phyloP scores from a whole-genome alignment of 2,797 vertebrate species.

The Tiaroga cobitis region DNA sequence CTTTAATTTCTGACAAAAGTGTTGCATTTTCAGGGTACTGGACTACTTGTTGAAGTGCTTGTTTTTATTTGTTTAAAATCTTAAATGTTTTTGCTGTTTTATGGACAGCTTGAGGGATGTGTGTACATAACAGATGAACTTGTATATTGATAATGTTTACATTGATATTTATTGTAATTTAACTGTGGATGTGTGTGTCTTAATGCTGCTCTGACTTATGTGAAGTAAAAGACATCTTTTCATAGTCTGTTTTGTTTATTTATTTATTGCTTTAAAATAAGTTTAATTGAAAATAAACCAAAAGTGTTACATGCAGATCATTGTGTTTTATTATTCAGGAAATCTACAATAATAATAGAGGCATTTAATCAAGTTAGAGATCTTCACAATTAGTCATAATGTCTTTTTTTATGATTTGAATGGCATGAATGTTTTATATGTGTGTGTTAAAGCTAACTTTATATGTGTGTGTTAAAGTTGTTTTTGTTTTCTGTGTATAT shows the following conservation, averaged over 20 bases:
- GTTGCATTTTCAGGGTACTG: slow-evolving; percentile 63
- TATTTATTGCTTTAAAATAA: background rate
- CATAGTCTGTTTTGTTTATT: background rate
- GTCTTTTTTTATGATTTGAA: background rate
- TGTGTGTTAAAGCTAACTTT: no score
- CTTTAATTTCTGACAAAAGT: slow-evolving; percentile 53
- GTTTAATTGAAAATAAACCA: slow-evolving; percentile 13
- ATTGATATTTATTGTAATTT: slow-evolving; percentile 69
- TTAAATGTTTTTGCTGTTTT: slow-evolving; percentile 60
- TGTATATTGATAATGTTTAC: slow-evolving; percentile 72
- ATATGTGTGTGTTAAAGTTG: no score
- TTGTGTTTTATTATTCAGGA: background rate
- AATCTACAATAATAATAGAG: background rate
- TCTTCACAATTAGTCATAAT: background rate
- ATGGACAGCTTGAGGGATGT: slow-evolving; percentile 70
- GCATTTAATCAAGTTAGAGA: background rate
- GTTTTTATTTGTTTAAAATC: slow-evolving; percentile 54
- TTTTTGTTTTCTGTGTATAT: no score
- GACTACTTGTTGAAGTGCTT: slow-evolving; percentile 46
- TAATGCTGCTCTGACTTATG: slow-evolving; percentile 66
- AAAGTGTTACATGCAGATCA: background rate
- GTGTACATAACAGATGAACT: slow-evolving; percentile 61
- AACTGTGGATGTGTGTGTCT: slow-evolving; percentile 65
- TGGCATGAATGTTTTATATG: no score
- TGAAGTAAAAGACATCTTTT: slow-evolving; percentile 55